Conservation (phyloP, 2,113 vertebrate species). For the Cepphus grylle region DNA sequence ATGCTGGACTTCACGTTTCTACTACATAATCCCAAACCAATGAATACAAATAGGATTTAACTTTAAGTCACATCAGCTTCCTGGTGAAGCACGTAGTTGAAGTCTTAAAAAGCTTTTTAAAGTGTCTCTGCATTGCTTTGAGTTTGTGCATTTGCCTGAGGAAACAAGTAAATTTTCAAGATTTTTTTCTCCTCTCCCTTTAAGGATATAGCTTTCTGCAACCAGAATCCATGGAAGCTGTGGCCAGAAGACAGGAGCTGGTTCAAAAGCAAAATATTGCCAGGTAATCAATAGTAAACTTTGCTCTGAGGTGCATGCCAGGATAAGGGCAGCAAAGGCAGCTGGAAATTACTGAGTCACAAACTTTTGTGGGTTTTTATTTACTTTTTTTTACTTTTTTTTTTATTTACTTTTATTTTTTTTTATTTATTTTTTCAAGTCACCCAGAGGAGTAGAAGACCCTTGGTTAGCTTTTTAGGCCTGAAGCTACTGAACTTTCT, state of each 20-base stretch:
- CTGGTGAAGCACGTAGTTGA: neutral
- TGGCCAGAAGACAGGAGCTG: slow-evolving; percentile 89
- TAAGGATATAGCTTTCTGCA: slow-evolving; percentile 86
- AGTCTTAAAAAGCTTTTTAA: neutral
- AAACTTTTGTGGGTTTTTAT: neutral
- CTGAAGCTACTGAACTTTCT: neutral
- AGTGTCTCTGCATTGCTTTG: neutral
- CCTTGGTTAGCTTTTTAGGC: neutral
- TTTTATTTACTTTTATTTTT: neutral
- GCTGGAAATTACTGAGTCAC: neutral
- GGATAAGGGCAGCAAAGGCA: neutral
- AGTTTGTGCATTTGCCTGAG: neutral
- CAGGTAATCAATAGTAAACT: slow-evolving; percentile 76
- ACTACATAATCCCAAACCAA: neutral
- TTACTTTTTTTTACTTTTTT: too few species aligned
- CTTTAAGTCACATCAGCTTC: neutral
- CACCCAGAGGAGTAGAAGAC: neutral
- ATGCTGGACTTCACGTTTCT: neutral
- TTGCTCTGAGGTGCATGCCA: neutral
- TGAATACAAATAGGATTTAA: neutral
- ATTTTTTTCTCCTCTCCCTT: neutral
- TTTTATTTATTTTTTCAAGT: neutral
- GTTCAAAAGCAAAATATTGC: slow-evolving; percentile 92
- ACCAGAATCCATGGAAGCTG: slow-evolving; percentile 87
- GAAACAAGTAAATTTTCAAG: neutral